A percentile compares a stretch with the other conserved stretches of the same genome.
Conservation (phyloP, 2,888 invertebrate genomes). For the Tiphia femorata region DNA sequence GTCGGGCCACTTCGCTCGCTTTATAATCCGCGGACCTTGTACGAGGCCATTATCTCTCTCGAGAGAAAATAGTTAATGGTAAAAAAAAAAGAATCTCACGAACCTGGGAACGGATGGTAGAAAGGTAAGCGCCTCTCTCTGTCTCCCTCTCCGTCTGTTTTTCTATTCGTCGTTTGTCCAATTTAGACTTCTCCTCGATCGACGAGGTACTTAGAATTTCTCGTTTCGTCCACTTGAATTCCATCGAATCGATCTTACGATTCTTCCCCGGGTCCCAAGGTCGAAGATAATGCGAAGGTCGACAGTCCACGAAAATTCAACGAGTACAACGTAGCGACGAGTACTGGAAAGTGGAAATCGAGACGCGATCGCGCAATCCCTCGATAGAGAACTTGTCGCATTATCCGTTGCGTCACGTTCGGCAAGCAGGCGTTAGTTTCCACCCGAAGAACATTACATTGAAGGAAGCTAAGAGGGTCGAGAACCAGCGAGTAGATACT, state of each 20-base stretch:
- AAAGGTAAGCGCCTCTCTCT: constrained; percentile 14
- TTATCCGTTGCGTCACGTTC: constrained; percentile 50
- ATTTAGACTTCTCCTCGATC: too few species aligned
- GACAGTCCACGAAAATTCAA: too few species aligned
- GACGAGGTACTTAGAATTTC: too few species aligned
- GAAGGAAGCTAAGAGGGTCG: constrained; percentile 34
- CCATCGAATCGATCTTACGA: background rate
- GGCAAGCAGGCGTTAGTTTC: constrained; percentile 42
- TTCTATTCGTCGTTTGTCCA: too few species aligned
- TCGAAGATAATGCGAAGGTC: too few species aligned
- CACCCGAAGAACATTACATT: constrained; percentile 39
- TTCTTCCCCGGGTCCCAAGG: background rate
- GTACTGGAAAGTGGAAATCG: constrained; percentile 24
- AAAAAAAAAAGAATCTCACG: constrained; percentile 20
- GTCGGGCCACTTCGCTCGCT: constrained; percentile 15
- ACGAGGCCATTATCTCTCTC: constrained; percentile 16
- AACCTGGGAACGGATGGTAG: constrained; percentile 17
- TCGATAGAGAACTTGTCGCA: constrained; percentile 48
- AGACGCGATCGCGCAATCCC: constrained; percentile 45
- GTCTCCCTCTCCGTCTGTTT: background rate
- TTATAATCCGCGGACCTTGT: constrained; percentile 30
- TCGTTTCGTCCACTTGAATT: too few species aligned
- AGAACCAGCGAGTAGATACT: constrained; percentile 42
- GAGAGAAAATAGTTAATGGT: constrained; percentile 33
- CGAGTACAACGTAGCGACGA: too few species aligned